Evolutionary conservation across 2,113 vertebrate genomes (phyloP).

Genomic region (Mesitornis unicolor): DNA sequence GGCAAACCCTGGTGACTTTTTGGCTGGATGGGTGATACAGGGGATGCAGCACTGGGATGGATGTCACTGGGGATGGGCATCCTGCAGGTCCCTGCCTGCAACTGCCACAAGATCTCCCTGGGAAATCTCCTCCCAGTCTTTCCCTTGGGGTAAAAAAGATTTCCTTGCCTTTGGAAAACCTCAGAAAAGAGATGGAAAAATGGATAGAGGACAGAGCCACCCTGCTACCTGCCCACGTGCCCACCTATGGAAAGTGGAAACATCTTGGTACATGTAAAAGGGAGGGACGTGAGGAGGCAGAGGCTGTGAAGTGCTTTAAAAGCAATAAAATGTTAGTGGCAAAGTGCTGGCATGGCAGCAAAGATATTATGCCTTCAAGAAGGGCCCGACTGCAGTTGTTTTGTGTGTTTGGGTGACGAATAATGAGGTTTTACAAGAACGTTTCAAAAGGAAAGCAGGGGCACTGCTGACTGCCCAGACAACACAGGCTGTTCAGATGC

Average conservation of each 20-base stretch:
- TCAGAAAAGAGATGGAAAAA: not conserved
- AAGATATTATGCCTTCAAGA: not conserved
- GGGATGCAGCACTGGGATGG: not conserved
- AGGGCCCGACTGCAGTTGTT: not conserved
- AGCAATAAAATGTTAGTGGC: not conserved
- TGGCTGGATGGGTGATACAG: not conserved
- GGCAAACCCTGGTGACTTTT: not conserved
- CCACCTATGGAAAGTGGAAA: not conserved
- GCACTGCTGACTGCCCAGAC: not conserved
- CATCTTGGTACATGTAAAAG: not conserved
- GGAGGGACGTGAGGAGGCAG: not conserved
- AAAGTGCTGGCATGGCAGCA: not conserved
- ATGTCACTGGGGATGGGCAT: not conserved
- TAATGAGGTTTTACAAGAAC: not conserved
- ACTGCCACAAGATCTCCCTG: not conserved
- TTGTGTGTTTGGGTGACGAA: not conserved
- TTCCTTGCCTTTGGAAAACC: not conserved
- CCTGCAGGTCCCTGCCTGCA: not conserved
- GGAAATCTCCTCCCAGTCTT: not conserved
- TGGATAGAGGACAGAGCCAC: not conserved
- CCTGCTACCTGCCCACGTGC: too few relatives aligned
- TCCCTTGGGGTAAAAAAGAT: not conserved
- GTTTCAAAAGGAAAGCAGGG: not conserved
- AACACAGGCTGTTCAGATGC: not conserved
- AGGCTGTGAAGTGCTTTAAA: not conserved